Conservation (phyloP, 2,888 invertebrate genomes). For the Himalopsyche japonica region DNA sequence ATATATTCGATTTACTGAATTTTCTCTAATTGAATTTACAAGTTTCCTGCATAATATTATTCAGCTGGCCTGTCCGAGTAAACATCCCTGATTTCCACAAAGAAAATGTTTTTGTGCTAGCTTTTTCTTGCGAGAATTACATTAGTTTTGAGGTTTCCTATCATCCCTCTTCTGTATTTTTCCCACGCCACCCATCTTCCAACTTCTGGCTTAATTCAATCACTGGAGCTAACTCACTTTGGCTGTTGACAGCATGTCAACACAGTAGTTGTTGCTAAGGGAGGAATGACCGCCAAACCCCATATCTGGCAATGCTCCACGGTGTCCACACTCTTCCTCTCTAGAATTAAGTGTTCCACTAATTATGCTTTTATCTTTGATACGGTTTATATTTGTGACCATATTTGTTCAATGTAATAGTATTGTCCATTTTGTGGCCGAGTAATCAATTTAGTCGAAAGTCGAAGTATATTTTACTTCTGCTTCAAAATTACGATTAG, state of each 20-base stretch:
- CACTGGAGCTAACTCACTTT: constrained; percentile 16
- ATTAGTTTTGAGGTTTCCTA: not conserved
- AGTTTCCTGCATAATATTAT: no score
- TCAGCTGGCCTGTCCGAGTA: not conserved
- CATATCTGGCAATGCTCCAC: not conserved
- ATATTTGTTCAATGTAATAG: no score
- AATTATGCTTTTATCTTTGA: no score
- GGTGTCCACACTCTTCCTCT: no score
- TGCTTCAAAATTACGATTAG: no score
- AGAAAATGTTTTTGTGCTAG: not conserved
- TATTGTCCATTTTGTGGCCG: no score
- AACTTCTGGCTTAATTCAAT: constrained; percentile 7
- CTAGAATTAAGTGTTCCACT: no score
- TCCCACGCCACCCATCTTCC: not conserved
- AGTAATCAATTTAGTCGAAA: no score
- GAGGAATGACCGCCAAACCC: constrained; percentile 10
- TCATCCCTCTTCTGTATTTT: not conserved
- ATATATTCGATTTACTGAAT: not conserved
- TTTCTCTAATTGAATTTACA: no score
- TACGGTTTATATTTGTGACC: no score
- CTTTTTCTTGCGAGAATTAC: not conserved
- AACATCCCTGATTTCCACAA: not conserved
- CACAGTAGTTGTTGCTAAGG: not conserved
- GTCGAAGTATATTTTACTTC: no score
- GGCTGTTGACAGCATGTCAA: constrained; percentile 18